Evolutionary conservation across 2,797 vertebrate genomes (phyloP), one percentile per base, ranked within the genome.

Genomic region (Scolopax bukidnonensis): DNA sequence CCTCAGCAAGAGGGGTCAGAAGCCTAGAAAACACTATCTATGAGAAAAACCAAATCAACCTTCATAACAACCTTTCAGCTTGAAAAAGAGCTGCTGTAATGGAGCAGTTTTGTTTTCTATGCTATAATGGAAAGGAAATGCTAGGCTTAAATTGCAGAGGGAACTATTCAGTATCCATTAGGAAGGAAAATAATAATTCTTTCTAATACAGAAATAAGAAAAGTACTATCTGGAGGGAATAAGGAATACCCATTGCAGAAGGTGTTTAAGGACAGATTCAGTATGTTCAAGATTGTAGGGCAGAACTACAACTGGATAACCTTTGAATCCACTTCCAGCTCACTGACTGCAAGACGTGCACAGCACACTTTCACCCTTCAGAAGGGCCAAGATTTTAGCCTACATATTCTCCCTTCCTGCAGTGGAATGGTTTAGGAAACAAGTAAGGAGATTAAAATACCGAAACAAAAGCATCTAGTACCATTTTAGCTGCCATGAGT

Each of bases 311-410:
- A 27, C 6, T 50, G 54, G 41, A 8, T 47, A 65, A 84, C 50
- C 9, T 65, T 47, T 13, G 11, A 65, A 79, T 60, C 67, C 4
- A 24, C 8, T 59, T 43, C 59, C 59, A 84, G 50, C 10, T 87
- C 65, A 33, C 23, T 40, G 16, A 13, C 57, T 81, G 30, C 0
- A 1, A 48, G 40, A 32, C 15, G 40, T 0, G 0, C 2, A 3
- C 14, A 47, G 16, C 21, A 38, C 40, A 25, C 16, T 40, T 23
- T 23, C 1, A 67, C 25, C 36, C 54, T 59, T 38, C 1, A 1
- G 21, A 87, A 11, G 15, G n/a, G n/a, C 13, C 59, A 54, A 25
- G 59, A 74, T 40, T 89, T 90, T 32, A 76, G 70, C 59, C 33
- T 30, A 41, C 7, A 4, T 36, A 38, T 24, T 43, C 16, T 65